Percentiles rank a stretch among this genome's conserved stretches.
phyloP scores from a whole-genome alignment of 2,113 vertebrate genomes.

The Reinhardtius hippoglossoides region DNA sequence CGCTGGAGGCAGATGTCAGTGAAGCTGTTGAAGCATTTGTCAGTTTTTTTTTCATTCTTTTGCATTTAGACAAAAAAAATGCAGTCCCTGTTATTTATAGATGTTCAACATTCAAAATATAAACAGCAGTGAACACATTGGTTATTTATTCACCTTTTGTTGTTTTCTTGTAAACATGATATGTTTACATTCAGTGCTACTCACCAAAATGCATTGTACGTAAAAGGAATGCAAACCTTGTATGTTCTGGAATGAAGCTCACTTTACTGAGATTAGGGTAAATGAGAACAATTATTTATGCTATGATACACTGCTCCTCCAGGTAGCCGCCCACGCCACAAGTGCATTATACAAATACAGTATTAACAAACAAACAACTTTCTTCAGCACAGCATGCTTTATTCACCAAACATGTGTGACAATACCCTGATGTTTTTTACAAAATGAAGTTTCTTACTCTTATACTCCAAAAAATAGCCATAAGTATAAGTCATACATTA shows the following conservation, averaged over 20 bases:
- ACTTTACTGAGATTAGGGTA: not conserved
- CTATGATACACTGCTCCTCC: no score
- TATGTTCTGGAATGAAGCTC: not conserved
- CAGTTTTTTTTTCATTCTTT: not conserved
- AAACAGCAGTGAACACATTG: not conserved
- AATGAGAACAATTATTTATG: not conserved
- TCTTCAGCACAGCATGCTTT: no score
- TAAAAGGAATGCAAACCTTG: not conserved
- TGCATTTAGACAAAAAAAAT: not conserved
- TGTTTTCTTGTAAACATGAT: not conserved
- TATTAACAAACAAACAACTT: no score
- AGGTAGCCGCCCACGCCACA: no score
- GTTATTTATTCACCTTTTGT: not conserved
- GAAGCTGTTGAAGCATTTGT: constrained; percentile 2
- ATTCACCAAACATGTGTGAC: no score
- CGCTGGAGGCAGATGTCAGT: constrained; percentile 26
- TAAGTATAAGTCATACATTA: no score
- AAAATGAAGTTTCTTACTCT: no score
- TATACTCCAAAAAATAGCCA: no score
- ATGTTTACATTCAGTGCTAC: no score
- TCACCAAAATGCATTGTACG: no score
- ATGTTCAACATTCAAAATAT: not conserved
- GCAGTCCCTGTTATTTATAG: not conserved
- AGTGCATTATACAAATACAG: no score
- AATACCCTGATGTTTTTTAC: no score